phyloP scores from a whole-genome alignment of 2,113 vertebrate species.

The Barnardius zonarius region DNA sequence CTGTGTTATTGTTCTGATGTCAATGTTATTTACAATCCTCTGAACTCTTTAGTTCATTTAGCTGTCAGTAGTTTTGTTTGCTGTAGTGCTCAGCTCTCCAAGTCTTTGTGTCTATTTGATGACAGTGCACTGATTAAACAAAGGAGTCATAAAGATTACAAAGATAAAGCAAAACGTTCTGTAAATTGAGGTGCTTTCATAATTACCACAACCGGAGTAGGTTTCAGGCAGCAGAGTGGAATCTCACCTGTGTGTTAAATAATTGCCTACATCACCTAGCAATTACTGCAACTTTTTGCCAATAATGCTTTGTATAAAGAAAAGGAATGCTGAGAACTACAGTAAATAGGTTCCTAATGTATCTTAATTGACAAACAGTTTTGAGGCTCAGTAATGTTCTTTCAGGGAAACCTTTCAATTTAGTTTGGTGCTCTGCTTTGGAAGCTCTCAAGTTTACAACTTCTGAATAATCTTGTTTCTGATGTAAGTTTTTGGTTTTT shows the following conservation, averaged over 20 bases:
- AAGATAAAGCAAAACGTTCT: neutral
- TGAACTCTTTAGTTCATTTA: neutral
- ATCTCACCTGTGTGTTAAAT: conserved; percentile 2
- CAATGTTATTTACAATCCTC: neutral
- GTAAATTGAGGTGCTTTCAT: neutral
- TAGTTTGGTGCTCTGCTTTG: conserved; percentile 33
- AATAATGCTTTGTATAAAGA: neutral
- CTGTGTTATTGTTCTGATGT: neutral
- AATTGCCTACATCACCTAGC: neutral
- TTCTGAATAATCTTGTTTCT: conserved; percentile 10
- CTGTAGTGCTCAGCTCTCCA: neutral
- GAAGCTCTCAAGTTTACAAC: conserved; percentile 40
- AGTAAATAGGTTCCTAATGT: neutral
- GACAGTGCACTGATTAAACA: conserved; percentile 3
- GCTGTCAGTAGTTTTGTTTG: conserved; percentile 2
- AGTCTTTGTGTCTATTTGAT: neutral
- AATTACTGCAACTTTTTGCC: conserved; percentile 25
- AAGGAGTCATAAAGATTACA: neutral
- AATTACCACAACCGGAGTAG: neutral
- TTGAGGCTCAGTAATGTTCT: neutral
- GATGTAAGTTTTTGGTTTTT: neutral
- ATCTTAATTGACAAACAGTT: neutral
- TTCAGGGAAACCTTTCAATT: neutral
- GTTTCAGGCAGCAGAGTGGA: conserved; percentile 4
- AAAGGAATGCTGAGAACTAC: neutral